Evolutionary conservation across 2,113 vertebrate genomes (phyloP), one percentile per base, ranked within the genome.

Genomic region (Oceanodroma tethys): DNA sequence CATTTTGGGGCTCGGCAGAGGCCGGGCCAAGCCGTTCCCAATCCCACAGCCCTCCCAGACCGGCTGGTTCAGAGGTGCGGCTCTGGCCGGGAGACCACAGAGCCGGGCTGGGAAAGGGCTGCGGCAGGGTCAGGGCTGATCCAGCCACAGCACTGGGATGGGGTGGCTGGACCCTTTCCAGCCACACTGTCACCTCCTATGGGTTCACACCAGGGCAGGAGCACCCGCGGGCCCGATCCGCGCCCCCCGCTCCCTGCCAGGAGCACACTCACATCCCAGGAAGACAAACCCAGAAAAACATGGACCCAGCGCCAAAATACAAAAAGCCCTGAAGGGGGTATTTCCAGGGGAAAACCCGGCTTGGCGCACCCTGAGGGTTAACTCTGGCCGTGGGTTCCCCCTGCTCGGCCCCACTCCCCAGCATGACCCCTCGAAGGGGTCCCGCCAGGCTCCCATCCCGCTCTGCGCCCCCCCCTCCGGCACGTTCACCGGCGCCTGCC

Each of bases 251-350:
- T 52, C 30, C 45, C 23, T 2, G 3, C 52, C n/a, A 8, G 56
- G 36, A 76, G 21, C 79, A 59, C 19, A 1, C 25, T 53, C 38
- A 8, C 9, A 45, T 25, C 55, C 45, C 2, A 0, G n/a, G 40
- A 80, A 32, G 29, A 52, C 1, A 6, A 80, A 36, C 13, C 36
- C 42, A 81, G 65, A 62, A 20, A 67, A 93, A 32, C 13, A 48
- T 0, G 1, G 26, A 66, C 10, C 7, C 34, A 34, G 45, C 1
- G 1, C 55, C 4, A 5, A 55, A 86, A n/a, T 3, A 29, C 45
- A 48, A 26, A 53, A 55, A 30, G 26, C 21, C 32, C 38, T 4
- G 11, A 40, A 27, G 26, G 18, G 6, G 34, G 11, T 52, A 22
- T 75, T 92, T 95, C 36, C 66, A 52, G 18, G n/a, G 23, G 23